Percentiles rank a stretch among this genome's conserved stretches.
Evolutionary conservation across 2,797 vertebrate species (phyloP).

Genomic region (Furcifer pardalis): DNA sequence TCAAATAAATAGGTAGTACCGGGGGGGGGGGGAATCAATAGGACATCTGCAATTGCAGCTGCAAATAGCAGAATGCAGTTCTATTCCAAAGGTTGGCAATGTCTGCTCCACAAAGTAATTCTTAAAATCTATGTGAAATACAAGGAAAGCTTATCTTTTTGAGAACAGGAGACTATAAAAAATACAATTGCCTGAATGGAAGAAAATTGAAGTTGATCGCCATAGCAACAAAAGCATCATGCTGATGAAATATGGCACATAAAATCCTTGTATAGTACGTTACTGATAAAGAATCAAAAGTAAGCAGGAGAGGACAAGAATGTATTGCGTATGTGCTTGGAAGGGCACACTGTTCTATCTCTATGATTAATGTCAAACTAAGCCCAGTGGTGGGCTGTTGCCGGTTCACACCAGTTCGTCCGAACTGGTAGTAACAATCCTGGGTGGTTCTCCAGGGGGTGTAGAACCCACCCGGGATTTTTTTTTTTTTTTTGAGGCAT

Average conservation of each 20-base stretch:
- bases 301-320: slow-evolving; percentile 68
- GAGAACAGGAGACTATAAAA: slow-evolving; percentile 81
- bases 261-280: slow-evolving; percentile 75
- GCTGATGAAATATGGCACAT: slow-evolving; percentile 77
- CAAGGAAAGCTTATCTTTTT: slow-evolving; percentile 78
- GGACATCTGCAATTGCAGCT: slow-evolving; percentile 63
- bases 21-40: slow-evolving; percentile 63
- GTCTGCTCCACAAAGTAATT: slow-evolving; percentile 64
- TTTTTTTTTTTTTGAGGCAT: too few species aligned
- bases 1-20: slow-evolving; percentile 57
- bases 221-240: slow-evolving; percentile 83
- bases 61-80: slow-evolving; percentile 63
- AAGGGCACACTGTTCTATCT: slow-evolving; percentile 54
- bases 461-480: too few species aligned
- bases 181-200: slow-evolving; percentile 79
- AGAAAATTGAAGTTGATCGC: slow-evolving; percentile 82
- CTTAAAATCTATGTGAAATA: slow-evolving; percentile 72
- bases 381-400: too few species aligned
- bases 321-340: slow-evolving; percentile 59
- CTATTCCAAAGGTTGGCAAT: slow-evolving; percentile 70
- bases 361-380: slow-evolving; percentile 41
- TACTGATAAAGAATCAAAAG: slow-evolving; percentile 77
- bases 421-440: too few species aligned
- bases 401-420: too few species aligned
- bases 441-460: too few species aligned